phyloP scores from a whole-genome alignment of 2,113 vertebrate genomes.

The Melanerpes formicivorus region DNA sequence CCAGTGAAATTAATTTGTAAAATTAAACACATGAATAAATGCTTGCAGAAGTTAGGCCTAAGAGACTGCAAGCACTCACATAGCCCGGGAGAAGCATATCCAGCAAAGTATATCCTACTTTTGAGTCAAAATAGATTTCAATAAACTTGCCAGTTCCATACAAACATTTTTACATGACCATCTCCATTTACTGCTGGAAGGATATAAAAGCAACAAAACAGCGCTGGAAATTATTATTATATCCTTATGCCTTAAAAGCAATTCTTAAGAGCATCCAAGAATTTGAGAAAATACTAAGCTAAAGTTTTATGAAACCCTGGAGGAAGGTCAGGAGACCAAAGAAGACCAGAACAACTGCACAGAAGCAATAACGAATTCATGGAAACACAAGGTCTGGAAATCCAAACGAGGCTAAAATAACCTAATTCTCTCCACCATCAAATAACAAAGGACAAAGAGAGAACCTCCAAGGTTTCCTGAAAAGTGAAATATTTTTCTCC shows the following conservation, averaged over 20 bases:
- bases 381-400: neutral
- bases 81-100: neutral
- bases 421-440: neutral
- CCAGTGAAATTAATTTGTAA: slow-evolving; percentile 29
- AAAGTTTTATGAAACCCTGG: slow-evolving; percentile 6
- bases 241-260: neutral
- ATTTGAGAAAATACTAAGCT: neutral
- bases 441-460: neutral
- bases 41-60: neutral
- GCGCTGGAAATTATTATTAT: neutral
- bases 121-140: neutral
- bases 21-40: neutral
- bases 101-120: neutral
- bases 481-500: neutral
- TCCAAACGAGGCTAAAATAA: neutral
- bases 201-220: neutral
- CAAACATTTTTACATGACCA: neutral
- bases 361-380: neutral
- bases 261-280: neutral
- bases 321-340: neutral
- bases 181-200: neutral
- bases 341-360: neutral
- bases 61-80: neutral
- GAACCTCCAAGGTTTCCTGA: neutral
- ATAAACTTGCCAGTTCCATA: neutral